Conservation (phyloP, 2,797 vertebrate genomes). For the Xyrichtys novacula region DNA sequence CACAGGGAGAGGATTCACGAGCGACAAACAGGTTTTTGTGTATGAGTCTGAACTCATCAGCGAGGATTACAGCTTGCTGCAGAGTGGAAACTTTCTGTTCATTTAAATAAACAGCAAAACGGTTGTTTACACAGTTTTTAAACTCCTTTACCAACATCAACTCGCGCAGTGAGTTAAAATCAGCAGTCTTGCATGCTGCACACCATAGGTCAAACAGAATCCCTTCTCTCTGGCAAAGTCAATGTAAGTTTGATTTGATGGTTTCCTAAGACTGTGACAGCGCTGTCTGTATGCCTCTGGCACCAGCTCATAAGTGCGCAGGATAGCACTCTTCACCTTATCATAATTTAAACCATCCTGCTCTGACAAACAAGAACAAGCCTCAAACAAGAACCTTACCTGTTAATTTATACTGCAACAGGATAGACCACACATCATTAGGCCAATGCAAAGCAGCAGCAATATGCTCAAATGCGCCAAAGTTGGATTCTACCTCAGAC, state of each 20-base stretch:
- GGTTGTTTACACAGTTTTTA: background rate
- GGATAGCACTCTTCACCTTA: no score
- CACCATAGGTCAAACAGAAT: background rate
- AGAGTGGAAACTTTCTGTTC: background rate
- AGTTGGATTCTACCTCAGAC: background rate
- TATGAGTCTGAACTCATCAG: background rate
- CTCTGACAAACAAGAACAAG: background rate
- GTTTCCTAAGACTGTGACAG: background rate
- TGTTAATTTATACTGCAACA: no score
- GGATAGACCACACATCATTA: no score
- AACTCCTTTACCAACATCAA: background rate
- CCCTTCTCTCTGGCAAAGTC: background rate
- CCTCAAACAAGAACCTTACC: background rate
- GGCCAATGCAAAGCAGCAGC: no score
- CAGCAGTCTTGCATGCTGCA: background rate
- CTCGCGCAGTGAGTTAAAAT: background rate
- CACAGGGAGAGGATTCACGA: background rate
- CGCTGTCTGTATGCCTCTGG: no score
- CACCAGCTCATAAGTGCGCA: no score
- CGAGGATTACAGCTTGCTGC: background rate
- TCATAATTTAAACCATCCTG: no score
- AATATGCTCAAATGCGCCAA: no score
- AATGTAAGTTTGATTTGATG: background rate
- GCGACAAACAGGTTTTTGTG: background rate
- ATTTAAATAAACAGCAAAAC: background rate